Percentiles rank a stretch among this genome's conserved stretches.
These are phyloP conservation scores for Leptinotarsa texana DNA, from an alignment of 1,140 invertebrate species.

Conservation along the genomic window DNA sequence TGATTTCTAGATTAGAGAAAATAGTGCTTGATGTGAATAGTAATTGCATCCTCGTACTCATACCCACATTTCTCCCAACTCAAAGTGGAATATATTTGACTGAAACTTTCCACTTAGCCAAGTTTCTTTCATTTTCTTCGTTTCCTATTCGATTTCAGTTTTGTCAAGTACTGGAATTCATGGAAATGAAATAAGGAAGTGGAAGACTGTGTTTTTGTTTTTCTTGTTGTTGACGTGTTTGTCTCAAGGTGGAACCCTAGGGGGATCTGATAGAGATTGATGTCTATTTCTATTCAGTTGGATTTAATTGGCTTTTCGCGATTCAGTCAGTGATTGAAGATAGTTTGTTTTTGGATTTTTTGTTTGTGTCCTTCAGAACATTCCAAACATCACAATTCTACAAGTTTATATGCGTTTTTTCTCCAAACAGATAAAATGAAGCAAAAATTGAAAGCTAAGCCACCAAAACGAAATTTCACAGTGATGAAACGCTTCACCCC, in stretches of 20 bases:
- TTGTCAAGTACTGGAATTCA: conserved; percentile 5
- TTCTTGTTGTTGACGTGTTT: conserved; percentile 2
- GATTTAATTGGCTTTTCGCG: no score
- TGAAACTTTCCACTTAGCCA: not conserved
- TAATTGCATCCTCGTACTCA: not conserved
- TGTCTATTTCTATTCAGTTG: not conserved
- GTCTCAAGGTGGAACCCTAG: not conserved
- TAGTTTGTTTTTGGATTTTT: no score
- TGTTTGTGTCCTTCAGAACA: no score
- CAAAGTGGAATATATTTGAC: not conserved
- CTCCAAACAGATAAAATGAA: no score
- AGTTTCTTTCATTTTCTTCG: not conserved
- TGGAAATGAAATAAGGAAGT: not conserved
- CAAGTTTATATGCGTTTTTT: no score
- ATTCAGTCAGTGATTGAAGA: no score
- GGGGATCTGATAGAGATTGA: not conserved
- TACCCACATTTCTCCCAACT: not conserved
- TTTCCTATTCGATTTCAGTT: not conserved
- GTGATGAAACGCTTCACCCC: no score
- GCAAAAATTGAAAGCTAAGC: no score
- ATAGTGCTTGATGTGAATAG: not conserved
- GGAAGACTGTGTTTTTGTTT: not conserved
- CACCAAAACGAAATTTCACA: no score
- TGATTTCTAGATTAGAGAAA: not conserved
- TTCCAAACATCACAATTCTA: no score